Evolutionary conservation across 2,888 invertebrate genomes (phyloP), one percentile per base, ranked within the genome.

Genomic region (Desoria tigrina): DNA sequence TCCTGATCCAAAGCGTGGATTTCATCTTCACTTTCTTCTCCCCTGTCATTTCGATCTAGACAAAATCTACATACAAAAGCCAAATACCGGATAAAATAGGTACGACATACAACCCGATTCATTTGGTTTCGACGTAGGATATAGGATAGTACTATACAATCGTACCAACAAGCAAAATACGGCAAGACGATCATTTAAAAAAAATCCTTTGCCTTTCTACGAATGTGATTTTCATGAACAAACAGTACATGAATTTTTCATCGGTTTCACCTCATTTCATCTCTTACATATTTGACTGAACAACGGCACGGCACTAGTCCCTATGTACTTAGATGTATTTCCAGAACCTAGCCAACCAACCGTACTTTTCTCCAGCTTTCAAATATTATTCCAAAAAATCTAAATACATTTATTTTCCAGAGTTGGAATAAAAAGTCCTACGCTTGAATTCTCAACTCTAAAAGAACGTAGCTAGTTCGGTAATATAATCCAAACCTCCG

Each of bases 21-120:
- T 78, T 84, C 84, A 39, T 84, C 84, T 73, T 84, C 84, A 77
- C 83, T 84, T 69, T 84, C 84, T 24, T 81, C 78, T 61, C 59
- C 77, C 64, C 78, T 74, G 71, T 82, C 82, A 55, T 74, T 75
- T 68, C 79, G 81, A 78, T 86, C 86, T 28, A 86, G 79, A 59
- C 86, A 86, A 81, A 79, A 85, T 78, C 84, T 82, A 62, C 63
- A 69, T 32, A 32, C 32, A 32, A 32, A 32, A 32, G 32, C 32
- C 63, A 55, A 56, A 51, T 50, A 64, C 32, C 32, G 32, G 11
- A 32, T 45, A 16, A 45, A 45, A 45, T 45, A 45, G n/a, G n/a
- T n/a, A n/a, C n/a, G n/a, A n/a, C n/a, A n/a, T n/a, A 32, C 4
- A 32, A 32, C 32, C 11, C 32, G 32, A 7, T 32, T 32, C 32